These are phyloP conservation scores for Melanogrammus aeglefinus DNA, from an alignment of 2,797 vertebrate species.

Conservation along the genomic window DNA sequence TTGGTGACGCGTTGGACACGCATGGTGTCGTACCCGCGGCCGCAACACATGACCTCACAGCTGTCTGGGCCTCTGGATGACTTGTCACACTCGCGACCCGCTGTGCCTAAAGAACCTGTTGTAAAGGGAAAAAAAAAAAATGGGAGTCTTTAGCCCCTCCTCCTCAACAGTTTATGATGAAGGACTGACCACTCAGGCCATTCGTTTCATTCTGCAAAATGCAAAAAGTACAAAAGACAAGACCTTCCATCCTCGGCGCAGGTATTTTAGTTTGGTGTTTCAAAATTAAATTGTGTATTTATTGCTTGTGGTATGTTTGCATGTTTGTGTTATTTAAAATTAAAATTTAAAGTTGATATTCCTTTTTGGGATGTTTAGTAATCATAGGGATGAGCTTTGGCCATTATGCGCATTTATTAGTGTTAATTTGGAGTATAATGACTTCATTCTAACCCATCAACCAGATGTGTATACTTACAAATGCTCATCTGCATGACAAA, in stretches of 20 bases:
- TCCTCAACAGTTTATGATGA: background rate
- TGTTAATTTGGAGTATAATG: background rate
- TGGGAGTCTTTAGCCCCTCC: background rate
- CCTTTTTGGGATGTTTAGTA: background rate
- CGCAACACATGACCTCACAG: slow-evolving; percentile 99
- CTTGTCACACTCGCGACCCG: slow-evolving; percentile 91
- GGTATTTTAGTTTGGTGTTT: background rate
- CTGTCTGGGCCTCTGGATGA: slow-evolving; percentile 86
- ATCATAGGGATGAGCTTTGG: background rate
- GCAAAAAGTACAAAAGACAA: background rate
- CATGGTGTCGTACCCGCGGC: slow-evolving; percentile 94
- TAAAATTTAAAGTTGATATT: background rate
- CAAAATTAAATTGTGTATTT: background rate
- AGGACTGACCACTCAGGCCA: background rate
- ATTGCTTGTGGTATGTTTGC: background rate
- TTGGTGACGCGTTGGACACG: slow-evolving; percentile 88
- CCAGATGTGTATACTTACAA: background rate
- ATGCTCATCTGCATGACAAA: background rate
- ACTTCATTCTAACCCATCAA: too few relatives aligned
- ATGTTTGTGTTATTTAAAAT: slow-evolving; percentile 5
- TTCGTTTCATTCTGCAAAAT: background rate
- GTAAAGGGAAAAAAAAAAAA: background rate
- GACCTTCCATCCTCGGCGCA: background rate
- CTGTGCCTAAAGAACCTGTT: slow-evolving; percentile 92
- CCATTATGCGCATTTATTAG: background rate